A percentile compares a stretch with the other conserved stretches of the same genome.
These are phyloP conservation scores for Toxotes chatareus DNA, from an alignment of 2,113 vertebrate genomes.

Conservation along the genomic window DNA sequence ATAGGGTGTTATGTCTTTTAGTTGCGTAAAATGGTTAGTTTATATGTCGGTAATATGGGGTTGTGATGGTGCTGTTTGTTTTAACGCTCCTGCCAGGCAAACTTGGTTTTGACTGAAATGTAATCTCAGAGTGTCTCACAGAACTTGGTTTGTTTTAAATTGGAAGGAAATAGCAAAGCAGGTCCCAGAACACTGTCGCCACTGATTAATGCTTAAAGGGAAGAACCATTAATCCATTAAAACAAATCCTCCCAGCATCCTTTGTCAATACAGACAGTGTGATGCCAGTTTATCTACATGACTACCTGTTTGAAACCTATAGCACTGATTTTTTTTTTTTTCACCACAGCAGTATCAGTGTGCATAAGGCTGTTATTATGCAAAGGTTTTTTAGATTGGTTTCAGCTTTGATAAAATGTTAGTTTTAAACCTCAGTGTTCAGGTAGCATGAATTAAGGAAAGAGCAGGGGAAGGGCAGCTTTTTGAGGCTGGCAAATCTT, in stretches of 20 bases:
- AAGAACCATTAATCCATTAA: conserved; percentile 44
- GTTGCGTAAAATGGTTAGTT: not conserved
- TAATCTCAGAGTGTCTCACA: conserved; percentile 18
- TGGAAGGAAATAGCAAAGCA: conserved; percentile 23
- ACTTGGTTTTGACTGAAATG: conserved; percentile 22
- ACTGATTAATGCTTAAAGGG: conserved; percentile 49
- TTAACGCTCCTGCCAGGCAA: not conserved
- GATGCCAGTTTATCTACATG: conserved; percentile 31
- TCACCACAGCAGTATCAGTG: not conserved
- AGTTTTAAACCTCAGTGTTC: not conserved
- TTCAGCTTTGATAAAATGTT: not conserved
- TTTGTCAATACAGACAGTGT: not conserved
- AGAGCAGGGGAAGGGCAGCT: not conserved
- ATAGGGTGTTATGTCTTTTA: not conserved
- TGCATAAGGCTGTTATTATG: not conserved
- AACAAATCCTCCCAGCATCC: conserved; percentile 14
- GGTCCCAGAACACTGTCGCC: conserved; percentile 4
- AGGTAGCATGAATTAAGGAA: not conserved
- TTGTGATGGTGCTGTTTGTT: not conserved
- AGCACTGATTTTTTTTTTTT: conserved; percentile 19
- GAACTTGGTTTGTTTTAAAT: conserved; percentile 33
- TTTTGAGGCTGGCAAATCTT: not conserved
- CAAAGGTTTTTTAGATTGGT: not conserved
- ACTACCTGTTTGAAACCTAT: not conserved
- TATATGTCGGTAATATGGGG: not conserved